Evolutionary conservation across 2,797 vertebrate species (phyloP).

Genomic region (Gadopsis marmoratus): DNA sequence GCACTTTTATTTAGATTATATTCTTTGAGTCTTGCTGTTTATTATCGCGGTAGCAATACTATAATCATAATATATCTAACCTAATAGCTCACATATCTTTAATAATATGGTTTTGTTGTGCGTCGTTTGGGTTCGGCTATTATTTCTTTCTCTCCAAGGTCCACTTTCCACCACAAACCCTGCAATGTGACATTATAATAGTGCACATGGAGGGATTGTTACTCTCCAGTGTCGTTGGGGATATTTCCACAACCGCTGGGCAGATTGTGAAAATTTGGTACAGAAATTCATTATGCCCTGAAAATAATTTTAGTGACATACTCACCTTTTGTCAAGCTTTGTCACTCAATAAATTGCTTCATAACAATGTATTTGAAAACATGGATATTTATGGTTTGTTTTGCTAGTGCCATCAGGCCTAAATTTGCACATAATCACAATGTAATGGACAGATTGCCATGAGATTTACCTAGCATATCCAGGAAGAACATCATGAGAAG

Average conservation of each 20-base stretch:
- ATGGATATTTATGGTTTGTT: no score
- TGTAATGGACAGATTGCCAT: neutral
- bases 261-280: neutral
- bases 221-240: neutral
- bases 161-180: neutral
- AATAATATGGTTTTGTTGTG: neutral
- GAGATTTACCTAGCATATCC: neutral
- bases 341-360: neutral
- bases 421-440: neutral
- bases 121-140: neutral
- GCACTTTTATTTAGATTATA: neutral
- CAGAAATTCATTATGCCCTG: neutral
- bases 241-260: neutral
- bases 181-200: conserved; percentile 3
- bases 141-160: neutral
- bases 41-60: neutral
- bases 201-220: neutral
- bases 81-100: neutral
- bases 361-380: neutral
- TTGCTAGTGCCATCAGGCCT: neutral
- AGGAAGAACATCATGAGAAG: neutral
- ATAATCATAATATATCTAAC: neutral
- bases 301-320: conserved; percentile 1
- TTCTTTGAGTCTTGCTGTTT: neutral
- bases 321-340: conserved; percentile 4